Conservation (phyloP, 2,113 vertebrate genomes). For the Polypterus senegalus region DNA sequence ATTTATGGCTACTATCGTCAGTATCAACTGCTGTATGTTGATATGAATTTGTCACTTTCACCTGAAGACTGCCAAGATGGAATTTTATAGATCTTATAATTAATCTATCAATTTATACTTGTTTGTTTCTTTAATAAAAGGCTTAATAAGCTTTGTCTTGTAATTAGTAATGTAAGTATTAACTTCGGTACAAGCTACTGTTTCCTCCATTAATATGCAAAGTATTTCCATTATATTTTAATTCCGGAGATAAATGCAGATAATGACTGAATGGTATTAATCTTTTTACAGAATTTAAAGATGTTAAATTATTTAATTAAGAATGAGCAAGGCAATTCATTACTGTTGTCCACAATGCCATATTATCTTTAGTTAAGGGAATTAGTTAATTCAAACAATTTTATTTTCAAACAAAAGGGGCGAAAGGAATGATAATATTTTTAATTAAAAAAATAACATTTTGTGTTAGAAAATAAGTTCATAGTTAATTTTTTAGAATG, state of each 20-base stretch:
- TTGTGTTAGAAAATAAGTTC: too few relatives aligned
- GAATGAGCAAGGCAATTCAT: slow-evolving; percentile 53
- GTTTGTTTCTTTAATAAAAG: slow-evolving; percentile 80
- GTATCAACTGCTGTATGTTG: slow-evolving; percentile 75
- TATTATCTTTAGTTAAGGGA: slow-evolving; percentile 67
- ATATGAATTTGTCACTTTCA: slow-evolving; percentile 88
- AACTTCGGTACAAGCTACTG: slow-evolving; percentile 37
- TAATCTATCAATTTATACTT: slow-evolving; percentile 90
- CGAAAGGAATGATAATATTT: slow-evolving; percentile 47
- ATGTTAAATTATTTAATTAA: slow-evolving; percentile 54
- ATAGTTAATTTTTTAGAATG: too few relatives aligned
- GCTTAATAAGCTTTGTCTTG: slow-evolving; percentile 72
- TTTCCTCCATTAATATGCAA: slow-evolving; percentile 63
- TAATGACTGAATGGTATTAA: slow-evolving; percentile 78
- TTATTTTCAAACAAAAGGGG: slow-evolving; percentile 31
- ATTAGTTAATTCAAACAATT: slow-evolving; percentile 45
- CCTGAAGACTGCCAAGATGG: slow-evolving; percentile 54
- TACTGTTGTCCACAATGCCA: slow-evolving; percentile 41
- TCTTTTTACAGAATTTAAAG: slow-evolving; percentile 57
- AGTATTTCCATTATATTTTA: slow-evolving; percentile 62
- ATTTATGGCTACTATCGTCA: slow-evolving; percentile 93
- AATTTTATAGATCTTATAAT: slow-evolving; percentile 73
- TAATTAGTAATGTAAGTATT: slow-evolving; percentile 68
- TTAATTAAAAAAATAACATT: background rate
- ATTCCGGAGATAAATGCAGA: slow-evolving; percentile 69